These are phyloP conservation scores for Scatophagus argus DNA, from an alignment of 2,113 vertebrate genomes.

Conservation along the genomic window DNA sequence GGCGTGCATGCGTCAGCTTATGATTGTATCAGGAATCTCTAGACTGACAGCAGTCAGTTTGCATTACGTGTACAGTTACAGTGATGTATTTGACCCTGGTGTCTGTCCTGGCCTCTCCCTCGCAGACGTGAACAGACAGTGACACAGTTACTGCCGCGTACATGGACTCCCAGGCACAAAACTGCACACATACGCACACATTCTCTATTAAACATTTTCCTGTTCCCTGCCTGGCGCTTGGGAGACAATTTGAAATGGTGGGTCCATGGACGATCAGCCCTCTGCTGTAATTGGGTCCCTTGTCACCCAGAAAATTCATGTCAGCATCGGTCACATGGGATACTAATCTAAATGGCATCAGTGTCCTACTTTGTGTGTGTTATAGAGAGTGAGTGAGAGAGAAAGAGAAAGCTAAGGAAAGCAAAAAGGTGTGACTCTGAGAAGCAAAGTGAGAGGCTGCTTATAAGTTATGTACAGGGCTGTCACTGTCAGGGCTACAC, in stretches of 20 bases:
- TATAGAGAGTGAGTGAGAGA: not conserved
- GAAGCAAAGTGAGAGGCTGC: conserved; percentile 19
- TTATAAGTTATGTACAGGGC: conserved; percentile 28
- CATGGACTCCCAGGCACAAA: conserved; percentile 5
- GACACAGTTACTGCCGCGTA: conserved; percentile 53
- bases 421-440: conserved; percentile 34
- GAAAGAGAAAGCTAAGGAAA: not conserved
- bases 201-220: conserved; percentile 30
- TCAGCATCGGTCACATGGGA: conserved; percentile 76
- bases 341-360: conserved; percentile 83
- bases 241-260: conserved; percentile 76
- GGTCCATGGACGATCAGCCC: conserved; percentile 64
- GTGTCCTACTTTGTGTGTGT: conserved; percentile 77
- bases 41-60: conserved; percentile 67
- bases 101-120: conserved; percentile 54
- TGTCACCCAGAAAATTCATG: conserved; percentile 79
- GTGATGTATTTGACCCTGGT: conserved; percentile 69
- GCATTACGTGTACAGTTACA: conserved; percentile 63
- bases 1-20: conserved; percentile 15
- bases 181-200: not conserved
- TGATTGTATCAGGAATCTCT: conserved; percentile 22
- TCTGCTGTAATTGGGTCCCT: conserved; percentile 82
- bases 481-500: conserved; percentile 21
- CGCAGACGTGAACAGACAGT: conserved; percentile 49
- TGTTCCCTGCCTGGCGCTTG: conserved; percentile 40